Evolutionary conservation across 2,113 vertebrate genomes (phyloP).

Genomic region (Nothocercus nigrocapillus): DNA sequence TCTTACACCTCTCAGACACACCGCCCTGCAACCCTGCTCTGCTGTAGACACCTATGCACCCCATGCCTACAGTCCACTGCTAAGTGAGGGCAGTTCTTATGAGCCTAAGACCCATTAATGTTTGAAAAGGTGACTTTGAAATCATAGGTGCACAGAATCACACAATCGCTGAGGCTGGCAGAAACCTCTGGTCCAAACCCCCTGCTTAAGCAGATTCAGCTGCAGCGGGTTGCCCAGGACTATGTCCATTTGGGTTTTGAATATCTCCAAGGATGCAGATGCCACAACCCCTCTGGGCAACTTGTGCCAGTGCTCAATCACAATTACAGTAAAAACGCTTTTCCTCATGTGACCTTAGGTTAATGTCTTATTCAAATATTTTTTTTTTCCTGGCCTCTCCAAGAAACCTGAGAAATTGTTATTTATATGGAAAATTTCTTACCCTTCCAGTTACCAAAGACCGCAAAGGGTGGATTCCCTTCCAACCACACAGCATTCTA

Average conservation of each 20-base stretch:
- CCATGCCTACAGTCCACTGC: neutral
- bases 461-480: neutral
- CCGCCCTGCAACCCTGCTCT: accelerated
- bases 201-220: neutral
- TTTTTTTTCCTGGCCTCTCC: neutral
- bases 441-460: neutral
- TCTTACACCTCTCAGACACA: neutral
- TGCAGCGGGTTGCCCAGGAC: neutral
- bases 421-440: neutral
- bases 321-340: neutral
- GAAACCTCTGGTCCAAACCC: neutral
- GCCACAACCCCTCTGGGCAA: neutral
- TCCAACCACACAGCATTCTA: neutral
- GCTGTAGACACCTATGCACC: neutral
- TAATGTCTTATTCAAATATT: neutral
- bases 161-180: neutral
- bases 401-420: neutral
- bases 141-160: neutral
- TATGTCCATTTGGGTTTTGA: neutral
- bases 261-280: neutral
- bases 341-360: neutral
- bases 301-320: neutral
- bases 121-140: neutral
- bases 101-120: neutral
- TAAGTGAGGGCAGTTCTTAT: neutral